A percentile compares a stretch with the other conserved stretches of the same genome.
These are phyloP conservation scores for Paralvinella palmiformis DNA, from an alignment of 1,140 invertebrate species.

Conservation along the genomic window DNA sequence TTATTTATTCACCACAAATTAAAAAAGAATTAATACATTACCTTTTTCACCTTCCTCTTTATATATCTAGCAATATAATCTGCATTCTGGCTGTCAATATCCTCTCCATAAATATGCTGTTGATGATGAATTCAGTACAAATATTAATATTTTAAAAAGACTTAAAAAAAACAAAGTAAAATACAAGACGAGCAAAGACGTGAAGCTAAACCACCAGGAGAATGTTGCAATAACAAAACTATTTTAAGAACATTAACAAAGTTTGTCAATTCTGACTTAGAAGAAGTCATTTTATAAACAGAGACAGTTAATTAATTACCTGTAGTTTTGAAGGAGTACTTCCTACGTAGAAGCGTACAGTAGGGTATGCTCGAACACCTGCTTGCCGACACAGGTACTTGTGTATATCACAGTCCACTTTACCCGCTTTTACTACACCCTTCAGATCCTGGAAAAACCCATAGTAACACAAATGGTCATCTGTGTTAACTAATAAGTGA, in stretches of 20 bases:
- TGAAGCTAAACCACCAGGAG: background rate
- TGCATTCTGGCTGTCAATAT: slow-evolving; percentile 17
- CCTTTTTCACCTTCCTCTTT: slow-evolving; percentile 10
- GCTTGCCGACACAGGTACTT: slow-evolving; percentile 50
- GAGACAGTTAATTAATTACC: background rate
- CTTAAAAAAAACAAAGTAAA: too few relatives aligned
- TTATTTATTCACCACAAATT: too few relatives aligned
- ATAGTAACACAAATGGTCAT: too few relatives aligned
- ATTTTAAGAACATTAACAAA: background rate
- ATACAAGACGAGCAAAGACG: background rate
- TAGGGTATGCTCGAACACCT: slow-evolving; percentile 55
- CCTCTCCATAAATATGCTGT: slow-evolving; percentile 15
- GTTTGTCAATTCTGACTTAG: background rate
- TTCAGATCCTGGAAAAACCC: slow-evolving; percentile 51
- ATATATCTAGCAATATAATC: slow-evolving; percentile 12
- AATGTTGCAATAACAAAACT: background rate
- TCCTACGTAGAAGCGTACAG: slow-evolving; percentile 51
- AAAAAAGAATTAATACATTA: too few relatives aligned
- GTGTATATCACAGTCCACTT: slow-evolving; percentile 57
- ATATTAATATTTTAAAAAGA: too few relatives aligned
- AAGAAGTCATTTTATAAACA: background rate
- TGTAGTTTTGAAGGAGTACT: background rate
- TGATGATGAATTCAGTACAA: background rate
- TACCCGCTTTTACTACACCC: slow-evolving; percentile 53
- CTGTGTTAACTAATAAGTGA: too few relatives aligned